Evolutionary conservation across 1,140 invertebrate genomes (phyloP).

Genomic region (Melipona quadrifasciata): DNA sequence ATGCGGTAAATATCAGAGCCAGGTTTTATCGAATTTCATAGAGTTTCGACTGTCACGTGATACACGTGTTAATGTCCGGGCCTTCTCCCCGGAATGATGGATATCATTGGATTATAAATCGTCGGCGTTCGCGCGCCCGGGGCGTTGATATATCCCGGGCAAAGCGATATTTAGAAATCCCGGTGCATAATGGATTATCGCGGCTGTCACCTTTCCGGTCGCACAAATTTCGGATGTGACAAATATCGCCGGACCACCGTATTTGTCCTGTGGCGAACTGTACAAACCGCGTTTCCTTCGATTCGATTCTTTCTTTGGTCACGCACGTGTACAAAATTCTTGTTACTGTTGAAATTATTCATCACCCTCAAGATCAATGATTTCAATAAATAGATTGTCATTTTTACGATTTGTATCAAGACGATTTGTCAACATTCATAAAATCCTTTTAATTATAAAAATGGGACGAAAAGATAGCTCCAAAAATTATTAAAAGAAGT

Average conservation of each 20-base stretch:
- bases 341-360: no score
- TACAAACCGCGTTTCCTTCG: constrained; percentile 5
- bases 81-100: not conserved
- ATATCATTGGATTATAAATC: constrained; percentile 42
- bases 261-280: not conserved
- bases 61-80: constrained; percentile 14
- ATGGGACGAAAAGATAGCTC: no score
- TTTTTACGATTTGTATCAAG: no score
- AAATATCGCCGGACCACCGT: constrained; percentile 18
- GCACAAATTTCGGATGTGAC: constrained; percentile 27
- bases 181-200: constrained; percentile 31
- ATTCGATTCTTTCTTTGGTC: not conserved
- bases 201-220: constrained; percentile 29
- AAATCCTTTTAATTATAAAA: no score
- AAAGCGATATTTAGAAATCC: constrained; percentile 48
- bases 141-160: constrained; percentile 7
- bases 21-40: constrained; percentile 20
- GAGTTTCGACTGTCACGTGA: not conserved
- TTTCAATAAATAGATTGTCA: no score
- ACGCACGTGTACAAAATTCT: no score
- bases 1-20: not conserved
- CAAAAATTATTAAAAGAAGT: no score
- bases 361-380: no score
- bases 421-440: no score
- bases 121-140: not conserved